Base-by-base conservation (phyloP, 2,113 vertebrate genomes). In the Excalfactoria chinensis region DNA sequence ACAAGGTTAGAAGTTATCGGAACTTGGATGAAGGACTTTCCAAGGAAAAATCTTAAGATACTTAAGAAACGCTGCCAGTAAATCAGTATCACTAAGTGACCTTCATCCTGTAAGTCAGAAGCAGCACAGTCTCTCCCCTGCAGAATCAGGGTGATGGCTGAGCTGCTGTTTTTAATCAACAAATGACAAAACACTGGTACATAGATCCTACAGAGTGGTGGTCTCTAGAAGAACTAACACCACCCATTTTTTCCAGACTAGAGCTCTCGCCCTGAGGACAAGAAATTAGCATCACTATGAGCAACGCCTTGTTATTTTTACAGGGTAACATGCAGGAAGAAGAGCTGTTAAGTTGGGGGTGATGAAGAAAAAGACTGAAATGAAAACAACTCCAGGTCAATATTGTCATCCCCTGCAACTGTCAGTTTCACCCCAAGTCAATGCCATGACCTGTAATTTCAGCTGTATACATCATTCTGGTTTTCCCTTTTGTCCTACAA, bases 31-130 rank as follows among this genome's bases (percentile, higher is more conserved):
- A 91, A 91, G 76, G 79, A 77, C 75, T 92, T 95, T 37, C 64
- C 83, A 91, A 88, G 83, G 92, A 84, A 91, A 91, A 91, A 51
- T 19, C 43, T 83, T 51, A 40, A 86, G 56, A 68, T 64, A 30
- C 89, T 86, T 30, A n/a, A 89, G 72, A 90, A 75, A 75, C 19
- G 11, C 19, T 67, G 32, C 46, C 68, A 40, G 35, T 81, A 86
- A 91, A 90, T 90, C 56, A 78, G 46, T 72, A 63, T 91, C 62
- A 75, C 41, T 72, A 71, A 85, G 46, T 6, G 13, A 91, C 4
- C 1, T 68, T 80, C 64, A 64, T 64, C 46, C 75, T 14, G 3
- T 30, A 83, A 87, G 46, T 60, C 46, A 68, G 72, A 56, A 77
- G 37, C 9, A 21, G 48, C 7, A 13, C 37, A 60, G 7, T 4